Percentiles rank a stretch among this genome's conserved stretches.
Conservation (phyloP, 2,888 invertebrate genomes). For the Bimastos eiseni region DNA sequence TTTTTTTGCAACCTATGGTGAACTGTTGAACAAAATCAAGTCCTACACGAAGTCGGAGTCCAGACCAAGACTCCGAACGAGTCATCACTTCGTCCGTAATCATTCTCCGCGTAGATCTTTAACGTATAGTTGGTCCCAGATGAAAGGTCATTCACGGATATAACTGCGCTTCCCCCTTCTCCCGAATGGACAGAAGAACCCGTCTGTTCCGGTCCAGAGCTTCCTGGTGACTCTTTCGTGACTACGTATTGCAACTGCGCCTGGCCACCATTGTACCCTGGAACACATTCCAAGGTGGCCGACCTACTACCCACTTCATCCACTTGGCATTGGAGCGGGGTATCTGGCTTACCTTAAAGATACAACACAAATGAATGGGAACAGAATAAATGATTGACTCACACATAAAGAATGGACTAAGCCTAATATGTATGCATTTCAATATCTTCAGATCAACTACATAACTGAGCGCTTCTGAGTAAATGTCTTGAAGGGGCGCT, state of each 20-base stretch:
- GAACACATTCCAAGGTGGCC: constrained; percentile 34
- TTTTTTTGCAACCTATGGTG: background rate
- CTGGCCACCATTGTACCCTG: constrained; percentile 37
- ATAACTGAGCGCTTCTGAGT: too few species aligned
- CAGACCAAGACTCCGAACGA: constrained; percentile 30
- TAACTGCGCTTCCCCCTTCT: background rate
- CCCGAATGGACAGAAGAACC: background rate
- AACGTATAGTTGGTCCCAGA: constrained; percentile 39
- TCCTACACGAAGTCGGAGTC: constrained; percentile 28
- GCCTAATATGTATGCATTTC: too few species aligned
- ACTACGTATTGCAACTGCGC: constrained; percentile 23
- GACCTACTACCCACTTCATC: constrained; percentile 17
- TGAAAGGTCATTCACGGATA: constrained; percentile 31
- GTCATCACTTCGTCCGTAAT: constrained; percentile 34
- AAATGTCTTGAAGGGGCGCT: too few species aligned
- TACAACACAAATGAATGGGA: background rate
- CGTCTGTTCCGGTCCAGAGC: background rate
- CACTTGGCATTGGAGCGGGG: constrained; percentile 30
- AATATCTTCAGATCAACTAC: too few species aligned
- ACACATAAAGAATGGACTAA: background rate
- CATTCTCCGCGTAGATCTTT: constrained; percentile 35
- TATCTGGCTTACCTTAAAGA: constrained; percentile 37
- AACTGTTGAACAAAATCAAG: background rate
- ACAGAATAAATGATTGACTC: background rate
- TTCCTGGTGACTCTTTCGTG: constrained; percentile 1